These are phyloP conservation scores for Myotis findleyi DNA, from an alignment of 2,797 vertebrate species.

Conservation along the genomic window DNA sequence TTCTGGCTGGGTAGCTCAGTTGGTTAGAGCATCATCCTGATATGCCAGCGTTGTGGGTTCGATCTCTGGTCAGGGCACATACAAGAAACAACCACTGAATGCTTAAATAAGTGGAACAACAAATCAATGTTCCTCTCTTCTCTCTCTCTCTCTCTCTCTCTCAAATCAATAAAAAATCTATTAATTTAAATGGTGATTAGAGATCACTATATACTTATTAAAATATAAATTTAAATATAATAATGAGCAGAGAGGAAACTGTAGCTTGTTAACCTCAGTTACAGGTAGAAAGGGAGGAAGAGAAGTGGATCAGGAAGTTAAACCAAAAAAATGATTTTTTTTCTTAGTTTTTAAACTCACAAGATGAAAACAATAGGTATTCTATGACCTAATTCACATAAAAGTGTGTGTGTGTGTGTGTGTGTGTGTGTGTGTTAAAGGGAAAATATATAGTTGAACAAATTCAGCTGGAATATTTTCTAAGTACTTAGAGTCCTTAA, in stretches of 20 bases:
- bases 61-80: neutral
- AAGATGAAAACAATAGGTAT: constrained; percentile 23
- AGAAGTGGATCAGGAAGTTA: neutral
- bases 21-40: neutral
- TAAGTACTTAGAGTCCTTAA: neutral
- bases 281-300: neutral
- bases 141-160: neutral
- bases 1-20: neutral
- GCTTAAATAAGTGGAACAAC: neutral
- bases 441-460: neutral
- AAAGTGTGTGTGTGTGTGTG: neutral
- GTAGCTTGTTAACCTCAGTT: neutral
- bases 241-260: neutral
- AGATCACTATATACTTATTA: neutral
- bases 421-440: neutral
- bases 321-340: neutral
- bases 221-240: constrained; percentile 34
- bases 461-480: neutral
- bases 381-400: neutral
- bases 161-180: neutral
- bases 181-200: neutral
- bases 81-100: neutral
- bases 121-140: neutral
- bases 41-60: neutral
- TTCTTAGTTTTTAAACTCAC: neutral